These are phyloP conservation scores for Parnassius smintheus DNA, from an alignment of 2,888 invertebrate species.

Conservation along the genomic window DNA sequence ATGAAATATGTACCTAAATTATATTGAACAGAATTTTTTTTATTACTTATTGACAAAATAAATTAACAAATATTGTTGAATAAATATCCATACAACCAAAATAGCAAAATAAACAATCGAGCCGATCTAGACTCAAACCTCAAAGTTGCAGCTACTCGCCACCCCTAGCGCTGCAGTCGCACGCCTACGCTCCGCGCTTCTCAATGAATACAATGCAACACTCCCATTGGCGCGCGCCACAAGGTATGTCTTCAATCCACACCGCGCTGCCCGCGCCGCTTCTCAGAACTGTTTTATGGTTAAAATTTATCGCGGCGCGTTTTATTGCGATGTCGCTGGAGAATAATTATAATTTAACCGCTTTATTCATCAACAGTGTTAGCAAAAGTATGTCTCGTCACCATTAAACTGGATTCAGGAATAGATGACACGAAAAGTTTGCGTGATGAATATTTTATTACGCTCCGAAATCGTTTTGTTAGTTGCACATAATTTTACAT, in stretches of 20 bases:
- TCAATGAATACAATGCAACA: slow-evolving; percentile 44
- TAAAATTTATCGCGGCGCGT: slow-evolving; percentile 38
- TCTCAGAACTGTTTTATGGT: slow-evolving; percentile 47
- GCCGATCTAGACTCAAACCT: not conserved
- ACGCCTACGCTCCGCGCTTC: slow-evolving; percentile 36
- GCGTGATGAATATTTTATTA: slow-evolving; percentile 18
- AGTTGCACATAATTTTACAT: slow-evolving; percentile 12
- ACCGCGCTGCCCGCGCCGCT: slow-evolving; percentile 35
- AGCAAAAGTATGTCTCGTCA: slow-evolving; percentile 25
- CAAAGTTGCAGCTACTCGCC: slow-evolving; percentile 65
- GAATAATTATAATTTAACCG: slow-evolving; percentile 36
- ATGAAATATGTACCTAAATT: no score
- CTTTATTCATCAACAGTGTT: slow-evolving; percentile 27
- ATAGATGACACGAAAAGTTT: slow-evolving; percentile 24
- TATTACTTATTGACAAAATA: no score
- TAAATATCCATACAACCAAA: no score
- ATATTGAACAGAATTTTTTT: no score
- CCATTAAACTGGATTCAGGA: slow-evolving; percentile 17
- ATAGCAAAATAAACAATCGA: not conserved
- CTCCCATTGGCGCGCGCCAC: slow-evolving; percentile 36
- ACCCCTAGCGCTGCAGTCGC: slow-evolving; percentile 52
- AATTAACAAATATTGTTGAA: no score
- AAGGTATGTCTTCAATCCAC: slow-evolving; percentile 30
- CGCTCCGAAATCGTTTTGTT: slow-evolving; percentile 13
- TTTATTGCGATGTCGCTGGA: slow-evolving; percentile 35